These are phyloP conservation scores for Meriones unguiculatus DNA, from an alignment of 2,113 vertebrate genomes.

Conservation along the genomic window DNA sequence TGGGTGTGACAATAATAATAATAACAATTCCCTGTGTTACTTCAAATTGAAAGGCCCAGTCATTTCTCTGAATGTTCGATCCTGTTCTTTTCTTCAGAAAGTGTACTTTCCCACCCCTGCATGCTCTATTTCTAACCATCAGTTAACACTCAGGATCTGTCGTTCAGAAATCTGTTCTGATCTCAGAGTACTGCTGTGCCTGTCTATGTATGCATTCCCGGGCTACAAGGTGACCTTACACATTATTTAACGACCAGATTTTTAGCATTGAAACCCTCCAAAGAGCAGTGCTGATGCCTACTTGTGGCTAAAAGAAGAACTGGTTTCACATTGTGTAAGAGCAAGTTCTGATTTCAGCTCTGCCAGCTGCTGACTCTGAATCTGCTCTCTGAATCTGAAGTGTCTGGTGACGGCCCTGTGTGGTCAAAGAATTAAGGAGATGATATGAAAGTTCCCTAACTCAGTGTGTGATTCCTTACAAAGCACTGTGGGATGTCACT, in stretches of 20 bases:
- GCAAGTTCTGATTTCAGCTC: not conserved
- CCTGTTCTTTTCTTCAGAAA: conserved; percentile 12
- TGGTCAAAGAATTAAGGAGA: not conserved
- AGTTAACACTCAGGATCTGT: not conserved
- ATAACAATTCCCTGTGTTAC: conserved; percentile 8
- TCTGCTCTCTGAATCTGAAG: not conserved
- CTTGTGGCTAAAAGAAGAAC: not conserved
- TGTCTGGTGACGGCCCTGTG: not conserved
- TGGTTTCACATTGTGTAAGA: not conserved
- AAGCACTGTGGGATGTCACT: not conserved
- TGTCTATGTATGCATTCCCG: not conserved
- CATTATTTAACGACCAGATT: conserved; percentile 2
- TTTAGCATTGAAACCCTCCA: not conserved
- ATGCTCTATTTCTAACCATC: conserved; percentile 28
- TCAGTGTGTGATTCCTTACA: not conserved
- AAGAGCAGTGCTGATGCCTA: not conserved
- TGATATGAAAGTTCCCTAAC: not conserved
- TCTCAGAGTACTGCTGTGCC: not conserved
- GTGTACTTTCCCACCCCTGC: conserved; percentile 7
- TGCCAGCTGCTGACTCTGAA: not conserved
- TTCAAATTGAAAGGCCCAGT: conserved; percentile 16
- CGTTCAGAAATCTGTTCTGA: not conserved
- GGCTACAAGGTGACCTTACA: conserved; percentile 14
- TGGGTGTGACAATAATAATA: conserved; percentile 23
- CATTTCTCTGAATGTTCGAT: conserved; percentile 52